Evolutionary conservation across 2,888 invertebrate genomes (phyloP), one percentile per base, ranked within the genome.

Genomic region (Conops quadrifasciatus): DNA sequence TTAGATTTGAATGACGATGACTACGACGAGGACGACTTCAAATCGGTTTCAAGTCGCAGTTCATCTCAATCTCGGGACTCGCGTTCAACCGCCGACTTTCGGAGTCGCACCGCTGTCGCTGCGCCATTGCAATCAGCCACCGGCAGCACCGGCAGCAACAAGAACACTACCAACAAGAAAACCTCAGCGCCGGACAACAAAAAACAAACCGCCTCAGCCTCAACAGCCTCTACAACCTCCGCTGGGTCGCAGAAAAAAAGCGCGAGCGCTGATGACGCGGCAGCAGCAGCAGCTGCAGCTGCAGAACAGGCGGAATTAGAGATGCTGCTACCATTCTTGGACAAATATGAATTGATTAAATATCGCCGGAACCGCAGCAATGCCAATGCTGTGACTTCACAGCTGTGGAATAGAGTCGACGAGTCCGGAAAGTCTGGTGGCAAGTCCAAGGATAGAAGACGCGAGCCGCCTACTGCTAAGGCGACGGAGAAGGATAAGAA

Each of bases 341-440:
- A 90, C 78, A 90, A 90, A 80, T 90, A 89, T 79, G 90, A 90
- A 78, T 87, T 89, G 80, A 88, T 89, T 72, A 88, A 91, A 83
- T 88, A 90, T 83, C 84, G 91, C 75, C 80, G 90, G 78, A 87
- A 88, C 80, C 85, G 90, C 78, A 80, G 81, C 56, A 86, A 86
- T 28, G 72, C 70, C 9, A 56, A 26, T 4, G 26, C 26, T 0
- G 1, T 45, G 2, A 63, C 43, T 13, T n/a, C 60, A 71, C 73
- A 53, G 75, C 78, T n/a, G 63, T 76, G 67, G 73, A 47, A 70
- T 64, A 30, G 68, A 68, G 11, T 75, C 26, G 77, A 80, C 16
- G 79, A 80, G 26, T 43, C 13, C 11, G 16, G 74, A 11, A 81
- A 78, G 49, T 45, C 75, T 28, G 28, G 21, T 2, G 13, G 11